Conservation (phyloP, 1,140 invertebrate species). For the Dryas iulia region DNA sequence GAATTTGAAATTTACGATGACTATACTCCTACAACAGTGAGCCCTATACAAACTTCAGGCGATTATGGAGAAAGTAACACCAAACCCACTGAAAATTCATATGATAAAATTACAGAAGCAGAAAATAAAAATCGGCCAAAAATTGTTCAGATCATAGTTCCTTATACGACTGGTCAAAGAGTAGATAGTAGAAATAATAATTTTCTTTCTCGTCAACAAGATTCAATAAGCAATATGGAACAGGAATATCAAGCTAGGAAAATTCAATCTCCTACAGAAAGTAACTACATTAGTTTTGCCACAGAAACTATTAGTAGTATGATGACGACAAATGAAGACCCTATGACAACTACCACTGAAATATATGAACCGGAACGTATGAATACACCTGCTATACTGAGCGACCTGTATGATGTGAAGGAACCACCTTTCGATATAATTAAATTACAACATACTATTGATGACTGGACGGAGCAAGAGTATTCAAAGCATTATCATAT, state of each 20-base stretch:
- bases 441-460: conserved; percentile 89
- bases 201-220: conserved; percentile 38
- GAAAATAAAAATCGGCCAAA: conserved; percentile 66
- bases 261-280: conserved; percentile 63
- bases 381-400: conserved; percentile 51
- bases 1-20: conserved; percentile 75
- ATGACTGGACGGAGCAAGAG: conserved; percentile 91
- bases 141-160: conserved; percentile 88
- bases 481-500: conserved; percentile 80
- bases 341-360: conserved; percentile 40
- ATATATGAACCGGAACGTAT: conserved; percentile 47
- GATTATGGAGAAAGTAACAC: conserved; percentile 40
- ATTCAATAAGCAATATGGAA: conserved; percentile 55
- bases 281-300: conserved; percentile 39
- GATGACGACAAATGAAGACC: conserved; percentile 56
- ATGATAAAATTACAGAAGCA: conserved; percentile 43
- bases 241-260: conserved; percentile 75
- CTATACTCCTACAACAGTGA: conserved; percentile 42
- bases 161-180: conserved; percentile 85
- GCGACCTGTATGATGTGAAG: conserved; percentile 68
- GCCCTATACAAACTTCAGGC: conserved; percentile 36
- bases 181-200: conserved; percentile 60
- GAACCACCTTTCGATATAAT: conserved; percentile 85
- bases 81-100: conserved; percentile 51
- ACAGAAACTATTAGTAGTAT: conserved; percentile 51